Evolutionary conservation across 2,888 invertebrate species (phyloP).

Genomic region (Ormyrus pomaceus): DNA sequence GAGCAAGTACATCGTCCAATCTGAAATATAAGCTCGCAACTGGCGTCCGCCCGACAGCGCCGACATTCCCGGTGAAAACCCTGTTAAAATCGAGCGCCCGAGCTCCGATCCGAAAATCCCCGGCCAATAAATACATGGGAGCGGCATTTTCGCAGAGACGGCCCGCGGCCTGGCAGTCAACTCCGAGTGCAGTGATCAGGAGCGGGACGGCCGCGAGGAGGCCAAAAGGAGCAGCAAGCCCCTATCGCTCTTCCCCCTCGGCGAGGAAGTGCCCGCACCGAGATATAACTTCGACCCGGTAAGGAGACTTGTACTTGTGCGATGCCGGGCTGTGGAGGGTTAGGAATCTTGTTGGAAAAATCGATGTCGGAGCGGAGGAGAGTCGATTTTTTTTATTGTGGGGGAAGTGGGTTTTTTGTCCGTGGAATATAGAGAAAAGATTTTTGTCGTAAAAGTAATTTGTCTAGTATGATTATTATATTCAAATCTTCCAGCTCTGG

Average conservation of each 20-base stretch:
- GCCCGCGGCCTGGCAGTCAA: slow-evolving; percentile 2
- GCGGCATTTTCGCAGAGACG: slow-evolving; percentile 2
- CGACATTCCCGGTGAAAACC: background rate
- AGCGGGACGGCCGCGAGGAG: slow-evolving; percentile 4
- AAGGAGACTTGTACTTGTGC: background rate
- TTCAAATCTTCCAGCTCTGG: too few relatives aligned
- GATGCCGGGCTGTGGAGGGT: too few relatives aligned
- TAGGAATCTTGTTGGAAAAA: too few relatives aligned
- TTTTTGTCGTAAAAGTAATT: too few relatives aligned
- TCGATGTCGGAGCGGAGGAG: too few relatives aligned
- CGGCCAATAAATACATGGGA: background rate
- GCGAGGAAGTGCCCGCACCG: slow-evolving; percentile 18
- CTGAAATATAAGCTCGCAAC: background rate
- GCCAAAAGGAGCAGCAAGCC: background rate
- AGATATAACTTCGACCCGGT: slow-evolving; percentile 26
- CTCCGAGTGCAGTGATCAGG: background rate
- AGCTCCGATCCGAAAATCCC: slow-evolving; percentile 5
- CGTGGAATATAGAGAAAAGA: too few relatives aligned
- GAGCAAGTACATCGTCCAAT: too few relatives aligned
- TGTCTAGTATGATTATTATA: too few relatives aligned
- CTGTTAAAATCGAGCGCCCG: slow-evolving; percentile 14
- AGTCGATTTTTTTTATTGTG: too few relatives aligned
- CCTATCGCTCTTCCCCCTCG: slow-evolving; percentile 16
- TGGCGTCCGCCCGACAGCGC: background rate
- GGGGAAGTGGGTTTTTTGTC: too few relatives aligned